Evolutionary conservation across 1,140 invertebrate species (phyloP).

Genomic region (Tetramorium parvispinum): DNA sequence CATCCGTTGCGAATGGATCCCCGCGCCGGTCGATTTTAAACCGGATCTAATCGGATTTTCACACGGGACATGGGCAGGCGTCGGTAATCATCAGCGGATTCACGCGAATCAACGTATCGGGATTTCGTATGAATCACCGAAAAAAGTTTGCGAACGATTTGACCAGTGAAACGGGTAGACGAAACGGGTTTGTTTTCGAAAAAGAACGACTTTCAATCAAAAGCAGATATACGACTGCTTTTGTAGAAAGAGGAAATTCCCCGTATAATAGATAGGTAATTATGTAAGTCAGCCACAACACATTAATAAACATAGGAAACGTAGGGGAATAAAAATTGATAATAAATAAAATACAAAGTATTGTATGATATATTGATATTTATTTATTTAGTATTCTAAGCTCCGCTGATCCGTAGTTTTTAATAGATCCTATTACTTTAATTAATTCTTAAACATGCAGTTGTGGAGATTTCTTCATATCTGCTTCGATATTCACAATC

Average conservation of each 20-base stretch:
- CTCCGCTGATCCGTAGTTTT: background rate
- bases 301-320: no score
- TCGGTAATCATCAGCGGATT: constrained; percentile 54
- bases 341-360: background rate
- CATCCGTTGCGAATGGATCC: constrained; percentile 31
- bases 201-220: background rate
- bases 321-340: background rate
- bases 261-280: no score
- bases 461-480: background rate
- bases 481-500: no score
- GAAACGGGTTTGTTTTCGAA: background rate
- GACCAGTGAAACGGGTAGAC: background rate
- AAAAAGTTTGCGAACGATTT: constrained; percentile 45
- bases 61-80: constrained; percentile 50
- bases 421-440: background rate
- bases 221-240: background rate
- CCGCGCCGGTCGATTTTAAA: constrained; percentile 72
- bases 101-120: constrained; percentile 22
- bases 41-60: constrained; percentile 77
- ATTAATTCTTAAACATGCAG: background rate
- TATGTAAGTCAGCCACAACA: no score
- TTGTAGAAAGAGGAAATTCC: background rate
- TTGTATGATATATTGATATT: background rate
- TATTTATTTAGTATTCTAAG: background rate
- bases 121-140: background rate